These are phyloP conservation scores for Sarcophaga bullata DNA, from an alignment of 1,140 invertebrate genomes.

Conservation along the genomic window DNA sequence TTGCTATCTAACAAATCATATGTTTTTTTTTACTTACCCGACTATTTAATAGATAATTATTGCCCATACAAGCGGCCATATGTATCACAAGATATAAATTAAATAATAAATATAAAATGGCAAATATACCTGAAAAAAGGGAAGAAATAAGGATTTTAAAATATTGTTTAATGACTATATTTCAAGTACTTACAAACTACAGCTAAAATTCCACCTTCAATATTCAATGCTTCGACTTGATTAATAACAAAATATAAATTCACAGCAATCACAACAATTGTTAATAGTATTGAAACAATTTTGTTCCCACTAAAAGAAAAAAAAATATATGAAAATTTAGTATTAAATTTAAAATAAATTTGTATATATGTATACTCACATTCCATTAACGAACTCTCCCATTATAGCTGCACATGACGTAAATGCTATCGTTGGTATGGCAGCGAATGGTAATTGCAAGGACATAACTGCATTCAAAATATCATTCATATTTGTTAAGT, in stretches of 20 bases:
- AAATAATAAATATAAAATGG: slow-evolving; percentile 76
- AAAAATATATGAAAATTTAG: slow-evolving; percentile 40
- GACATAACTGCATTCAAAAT: slow-evolving; percentile 91
- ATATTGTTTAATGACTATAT: background rate
- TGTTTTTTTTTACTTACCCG: slow-evolving; percentile 54
- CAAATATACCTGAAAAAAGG: slow-evolving; percentile 67
- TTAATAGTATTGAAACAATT: slow-evolving; percentile 74
- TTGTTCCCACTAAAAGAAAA: slow-evolving; percentile 73
- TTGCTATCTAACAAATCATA: background rate
- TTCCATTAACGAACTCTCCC: slow-evolving; percentile 83
- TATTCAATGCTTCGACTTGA: slow-evolving; percentile 69
- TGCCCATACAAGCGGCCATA: slow-evolving; percentile 76
- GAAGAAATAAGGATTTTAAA: slow-evolving; percentile 30
- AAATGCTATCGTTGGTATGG: slow-evolving; percentile 89
- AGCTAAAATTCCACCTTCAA: slow-evolving; percentile 69
- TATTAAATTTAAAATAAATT: background rate
- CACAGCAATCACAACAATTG: slow-evolving; percentile 79
- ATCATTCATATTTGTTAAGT: slow-evolving; percentile 88
- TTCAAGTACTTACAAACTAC: slow-evolving; percentile 66
- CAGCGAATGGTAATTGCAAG: slow-evolving; percentile 84
- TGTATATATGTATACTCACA: slow-evolving; percentile 67
- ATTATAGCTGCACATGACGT: slow-evolving; percentile 84
- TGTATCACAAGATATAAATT: slow-evolving; percentile 78
- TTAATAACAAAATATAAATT: slow-evolving; percentile 84
- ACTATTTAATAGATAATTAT: slow-evolving; percentile 62